Base-by-base conservation (phyloP, 2,113 vertebrate species). In the Anolis carolinensis region DNA sequence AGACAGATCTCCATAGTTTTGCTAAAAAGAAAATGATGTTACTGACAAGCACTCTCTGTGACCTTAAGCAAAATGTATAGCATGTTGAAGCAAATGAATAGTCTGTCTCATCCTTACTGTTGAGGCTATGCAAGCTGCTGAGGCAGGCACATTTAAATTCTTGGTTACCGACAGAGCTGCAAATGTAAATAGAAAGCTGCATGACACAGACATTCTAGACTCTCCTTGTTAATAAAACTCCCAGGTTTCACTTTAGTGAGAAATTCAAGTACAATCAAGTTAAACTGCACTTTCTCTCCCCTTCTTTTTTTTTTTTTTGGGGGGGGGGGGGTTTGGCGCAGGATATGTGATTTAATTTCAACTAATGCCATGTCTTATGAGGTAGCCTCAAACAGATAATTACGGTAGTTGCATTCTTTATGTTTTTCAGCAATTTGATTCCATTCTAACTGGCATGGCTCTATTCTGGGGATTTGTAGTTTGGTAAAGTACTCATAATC, bases 71-170 rank as follows among this genome's bases (percentile, higher is more conserved):
- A 78, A 78, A 44, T 13, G 1, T 21, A 81, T 79, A 74, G 18
- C 4, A 21, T 82, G 68, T 25, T 86, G 90, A 80, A 55, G 30
- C 62, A 81, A 77, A 32, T n/a, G 21, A 59, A 82, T 48, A 84
- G 59, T 65, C 65, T 76, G 2, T 0, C 1, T n/a, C 39, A 13
- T 11, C 62, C 0, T 50, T 79, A 0, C 72, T 86, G 0, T 70
- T 32, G 30, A 80, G 7, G 14, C 20, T 68, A 68, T 18, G 18
- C 23, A 27, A 0, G 1, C 23, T 1, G 0, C 23, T 48, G 50
- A 78, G 16, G 75, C 11, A 68, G 0, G 11, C 27, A 1, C 2
- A 62, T 16, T 2, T 81, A 74, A 62, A 16, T 5, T 74, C 9
- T 75, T 79, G 21, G 3, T 80, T 63, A 70, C 50, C 84, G 78